Percentiles rank a stretch among this genome's conserved stretches.
Evolutionary conservation across 2,113 vertebrate genomes (phyloP).

Genomic region (Nanger granti): DNA sequence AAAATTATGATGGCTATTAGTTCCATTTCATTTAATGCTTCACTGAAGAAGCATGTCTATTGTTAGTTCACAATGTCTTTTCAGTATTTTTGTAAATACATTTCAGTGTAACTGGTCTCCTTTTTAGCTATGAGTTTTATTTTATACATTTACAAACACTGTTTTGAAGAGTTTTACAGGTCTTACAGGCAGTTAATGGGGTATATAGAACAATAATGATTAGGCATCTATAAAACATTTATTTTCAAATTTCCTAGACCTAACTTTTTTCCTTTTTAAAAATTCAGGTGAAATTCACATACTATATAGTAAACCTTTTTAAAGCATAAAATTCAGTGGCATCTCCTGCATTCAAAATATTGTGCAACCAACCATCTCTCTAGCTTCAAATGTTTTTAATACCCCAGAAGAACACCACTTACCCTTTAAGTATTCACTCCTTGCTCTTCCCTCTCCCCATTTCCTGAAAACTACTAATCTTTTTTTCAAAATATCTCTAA

Average conservation of each 20-base stretch:
- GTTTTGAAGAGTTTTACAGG: neutral
- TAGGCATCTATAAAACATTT: neutral
- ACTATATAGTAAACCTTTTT: neutral
- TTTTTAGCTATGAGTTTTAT: neutral
- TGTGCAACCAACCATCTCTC: neutral
- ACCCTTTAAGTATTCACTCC: neutral
- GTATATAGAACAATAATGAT: neutral
- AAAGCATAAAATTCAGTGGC: neutral
- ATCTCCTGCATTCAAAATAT: neutral
- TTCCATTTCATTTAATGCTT: neutral
- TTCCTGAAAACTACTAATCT: neutral
- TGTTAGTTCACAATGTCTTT: neutral
- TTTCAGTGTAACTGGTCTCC: neutral
- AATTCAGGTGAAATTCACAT: neutral
- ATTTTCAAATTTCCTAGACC: neutral
- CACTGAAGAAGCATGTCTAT: neutral
- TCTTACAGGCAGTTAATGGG: neutral
- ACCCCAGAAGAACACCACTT: neutral
- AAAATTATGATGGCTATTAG: neutral
- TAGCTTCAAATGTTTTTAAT: neutral
- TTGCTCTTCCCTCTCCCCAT: fast-evolving
- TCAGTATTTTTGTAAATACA: neutral
- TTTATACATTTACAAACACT: neutral
- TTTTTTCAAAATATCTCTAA: neutral
- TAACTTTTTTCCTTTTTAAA: neutral